Conservation (phyloP, 2,888 invertebrate species). For the Camponotus fellah region DNA sequence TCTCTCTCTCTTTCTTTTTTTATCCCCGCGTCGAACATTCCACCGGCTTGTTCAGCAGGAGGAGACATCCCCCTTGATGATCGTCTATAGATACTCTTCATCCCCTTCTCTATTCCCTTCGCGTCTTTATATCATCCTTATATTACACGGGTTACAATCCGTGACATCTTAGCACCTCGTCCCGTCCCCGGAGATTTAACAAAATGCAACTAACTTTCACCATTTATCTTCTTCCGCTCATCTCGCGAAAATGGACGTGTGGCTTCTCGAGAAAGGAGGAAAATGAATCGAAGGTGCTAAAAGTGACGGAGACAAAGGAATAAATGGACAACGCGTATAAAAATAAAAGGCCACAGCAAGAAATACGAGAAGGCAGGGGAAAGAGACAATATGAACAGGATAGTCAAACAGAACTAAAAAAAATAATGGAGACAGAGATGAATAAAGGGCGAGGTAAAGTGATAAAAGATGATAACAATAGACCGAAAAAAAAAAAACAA, state of each 20-base stretch:
- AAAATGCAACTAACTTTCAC: not conserved
- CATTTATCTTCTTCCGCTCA: not conserved
- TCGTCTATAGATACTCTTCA: slow-evolving; percentile 25
- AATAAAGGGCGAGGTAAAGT: not conserved
- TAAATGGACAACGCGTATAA: not conserved
- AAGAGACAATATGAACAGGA: not conserved
- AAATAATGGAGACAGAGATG: not conserved
- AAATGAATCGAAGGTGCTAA: not conserved
- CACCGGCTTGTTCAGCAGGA: slow-evolving; percentile 20
- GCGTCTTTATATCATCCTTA: slow-evolving; percentile 1
- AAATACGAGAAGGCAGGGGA: not conserved
- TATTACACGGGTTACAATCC: not conserved
- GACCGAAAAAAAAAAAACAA: slow-evolving; percentile 5
- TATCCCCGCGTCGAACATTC: slow-evolving; percentile 39
- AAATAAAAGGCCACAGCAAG: not conserved
- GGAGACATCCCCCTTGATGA: slow-evolving; percentile 5
- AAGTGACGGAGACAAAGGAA: not conserved
- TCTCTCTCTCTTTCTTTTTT: slow-evolving; percentile 9
- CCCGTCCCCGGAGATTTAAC: not conserved
- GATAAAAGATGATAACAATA: not conserved
- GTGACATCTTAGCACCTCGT: not conserved
- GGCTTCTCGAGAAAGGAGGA: not conserved
- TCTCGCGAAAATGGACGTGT: not conserved
- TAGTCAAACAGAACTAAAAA: not conserved
- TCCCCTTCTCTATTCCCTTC: slow-evolving; percentile 13